phyloP scores from a whole-genome alignment of 1,140 invertebrate species.

The Cydia pomonella region DNA sequence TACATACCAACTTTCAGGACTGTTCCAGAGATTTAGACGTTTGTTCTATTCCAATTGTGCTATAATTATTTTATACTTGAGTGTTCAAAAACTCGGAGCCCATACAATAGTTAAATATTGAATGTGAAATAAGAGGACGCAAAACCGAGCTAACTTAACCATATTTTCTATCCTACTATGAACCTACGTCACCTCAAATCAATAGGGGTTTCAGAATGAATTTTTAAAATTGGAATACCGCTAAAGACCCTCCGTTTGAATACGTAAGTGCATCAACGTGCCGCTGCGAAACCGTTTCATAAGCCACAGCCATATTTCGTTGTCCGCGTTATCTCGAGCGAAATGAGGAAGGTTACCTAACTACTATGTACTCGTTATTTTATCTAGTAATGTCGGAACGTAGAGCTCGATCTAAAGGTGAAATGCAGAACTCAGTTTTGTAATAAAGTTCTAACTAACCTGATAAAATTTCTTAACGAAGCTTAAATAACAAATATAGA shows the following conservation, averaged over 20 bases:
- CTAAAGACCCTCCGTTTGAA: not conserved
- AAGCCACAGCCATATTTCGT: constrained; percentile 23
- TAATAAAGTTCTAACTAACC: not conserved
- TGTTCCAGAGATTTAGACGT: too few relatives aligned
- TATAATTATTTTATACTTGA: too few relatives aligned
- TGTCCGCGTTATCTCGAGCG: constrained; percentile 21
- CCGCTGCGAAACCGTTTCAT: constrained; percentile 19
- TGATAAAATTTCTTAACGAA: not conserved
- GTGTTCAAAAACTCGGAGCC: too few relatives aligned
- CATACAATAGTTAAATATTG: too few relatives aligned
- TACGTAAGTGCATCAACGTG: constrained; percentile 28
- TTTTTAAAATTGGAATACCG: not conserved
- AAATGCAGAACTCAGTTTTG: not conserved
- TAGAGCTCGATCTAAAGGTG: not conserved
- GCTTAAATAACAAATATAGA: not conserved
- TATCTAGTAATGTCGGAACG: not conserved
- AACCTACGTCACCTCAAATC: not conserved
- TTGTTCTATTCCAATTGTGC: too few relatives aligned
- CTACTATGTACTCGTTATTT: constrained; percentile 23
- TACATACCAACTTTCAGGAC: too few relatives aligned
- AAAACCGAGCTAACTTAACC: too few relatives aligned
- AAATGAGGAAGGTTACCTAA: constrained; percentile 28
- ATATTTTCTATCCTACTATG: too few relatives aligned
- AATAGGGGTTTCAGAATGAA: not conserved
- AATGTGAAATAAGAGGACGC: too few relatives aligned